Evolutionary conservation across 2,797 vertebrate species (phyloP), one percentile per base, ranked within the genome.

Genomic region (Leptoclinus maculatus): DNA sequence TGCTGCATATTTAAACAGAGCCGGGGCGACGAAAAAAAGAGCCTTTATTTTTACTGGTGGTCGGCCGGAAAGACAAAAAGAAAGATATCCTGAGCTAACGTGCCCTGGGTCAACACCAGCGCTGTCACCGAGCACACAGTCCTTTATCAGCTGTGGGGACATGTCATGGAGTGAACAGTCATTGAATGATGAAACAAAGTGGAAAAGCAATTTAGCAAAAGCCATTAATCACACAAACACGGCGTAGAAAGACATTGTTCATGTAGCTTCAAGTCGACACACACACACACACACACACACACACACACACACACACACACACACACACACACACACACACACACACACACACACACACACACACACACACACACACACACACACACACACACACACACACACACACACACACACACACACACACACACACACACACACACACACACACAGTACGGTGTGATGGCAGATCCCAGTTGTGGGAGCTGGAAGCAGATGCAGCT

Each of bases 151-250:
- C 82, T 69, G 83, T 23, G 38, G 41, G n/a, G 14, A 83, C 78
- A 67, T 75, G 51, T 73, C 62, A 87, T 71, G 68, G 65, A 71
- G 58, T 39, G 39, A 77, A 79, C 19, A 79, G 59, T 66, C n/a
- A 27, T 1, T 67, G 54, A 78, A 81, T 34, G 47, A 49, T 70
- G 71, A 85, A 66, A 83, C 67, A 74, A 77, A 58, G 68, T 85
- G 83, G 86, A 87, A 90, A 90, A 87, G 83, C 74, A 80, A 84
- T 83, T 83, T 51, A 54, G 67, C 74, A 41, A 74, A 81, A 85
- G 79, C 71, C 65, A 85, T 83, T 80, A 78, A 92, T 87, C 76
- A 79, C 65, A 71, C 70, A 74, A 76, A 85, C 64, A 76, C 71
- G 65, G 69, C 21, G 32, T 19, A 51, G 27, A 8, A 45, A 74